Evolutionary conservation across 2,888 invertebrate species (phyloP).

Genomic region (Yponomeuta malinellus): DNA sequence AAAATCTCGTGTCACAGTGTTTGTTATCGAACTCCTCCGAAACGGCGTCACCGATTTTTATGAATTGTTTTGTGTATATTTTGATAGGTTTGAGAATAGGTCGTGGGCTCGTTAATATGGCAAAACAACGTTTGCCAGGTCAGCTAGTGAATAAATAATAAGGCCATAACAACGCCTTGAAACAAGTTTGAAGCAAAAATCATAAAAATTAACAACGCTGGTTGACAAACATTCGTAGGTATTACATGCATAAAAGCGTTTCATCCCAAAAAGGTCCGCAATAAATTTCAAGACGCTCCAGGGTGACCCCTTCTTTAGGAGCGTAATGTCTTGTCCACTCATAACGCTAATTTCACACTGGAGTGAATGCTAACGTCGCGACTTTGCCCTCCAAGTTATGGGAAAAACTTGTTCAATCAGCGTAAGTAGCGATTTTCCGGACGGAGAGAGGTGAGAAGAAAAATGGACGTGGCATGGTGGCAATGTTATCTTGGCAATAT

Average conservation of each 20-base stretch:
- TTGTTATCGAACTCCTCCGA: too few species aligned
- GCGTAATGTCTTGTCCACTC: conserved; percentile 16
- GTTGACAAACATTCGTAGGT: too few species aligned
- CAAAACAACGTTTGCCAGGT: too few species aligned
- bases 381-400: conserved; percentile 39
- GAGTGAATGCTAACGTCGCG: conserved; percentile 37
- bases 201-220: too few species aligned
- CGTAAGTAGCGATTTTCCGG: conserved; percentile 47
- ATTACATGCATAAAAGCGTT: neutral
- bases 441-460: conserved; percentile 13
- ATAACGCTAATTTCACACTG: conserved; percentile 56
- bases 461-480: neutral
- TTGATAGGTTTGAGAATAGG: too few species aligned
- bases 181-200: too few species aligned
- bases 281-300: neutral
- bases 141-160: too few species aligned
- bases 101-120: too few species aligned
- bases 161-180: too few species aligned
- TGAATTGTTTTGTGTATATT: too few species aligned
- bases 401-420: conserved; percentile 70
- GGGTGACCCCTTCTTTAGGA: neutral
- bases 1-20: too few species aligned
- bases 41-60: too few species aligned
- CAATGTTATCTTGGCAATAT: neutral
- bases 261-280: neutral